Base-by-base conservation (phyloP, 2,113 vertebrate genomes). In the Sinocyclocheilus anophthalmus region DNA sequence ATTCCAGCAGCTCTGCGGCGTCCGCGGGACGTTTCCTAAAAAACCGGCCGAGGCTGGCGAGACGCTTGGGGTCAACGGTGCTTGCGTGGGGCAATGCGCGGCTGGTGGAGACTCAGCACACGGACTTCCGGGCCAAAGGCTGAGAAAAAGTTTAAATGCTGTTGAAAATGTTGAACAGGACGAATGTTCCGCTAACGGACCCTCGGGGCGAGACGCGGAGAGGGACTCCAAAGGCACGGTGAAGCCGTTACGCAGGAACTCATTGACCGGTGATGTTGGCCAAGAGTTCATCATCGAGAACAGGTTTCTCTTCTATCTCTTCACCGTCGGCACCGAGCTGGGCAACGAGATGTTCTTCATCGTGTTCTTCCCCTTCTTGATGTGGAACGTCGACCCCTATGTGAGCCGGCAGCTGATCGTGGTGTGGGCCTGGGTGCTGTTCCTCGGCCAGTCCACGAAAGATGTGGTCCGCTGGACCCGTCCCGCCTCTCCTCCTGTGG, bases 331-430 rank as follows among this genome's bases (percentile, higher is more conserved):
- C 48, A 98, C 98, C 0, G 98, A 99, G 91, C 95, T 99, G 88
- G 98, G 98, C 90, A 99, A 99, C 87, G 98, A 99, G 92, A 96
- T 98, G 93, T 99, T 99, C 91, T 99, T 99, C 94, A 97, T 98
- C 88, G 80, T 96, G 22, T 99, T 99, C 91, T 99, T 99, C 92
- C 97, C 98, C 0, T 99, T 97, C 90, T 94, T 97, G 90, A 95
- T 97, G 91, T 99, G 98, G 98, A 99, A 99, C 91, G 88, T 99
- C 86, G 97, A 99, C 92, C 92, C 97, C 4, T 95, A 96, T 88
- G 95, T 99, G 85, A 97, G 97, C 93, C 94, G 98, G 50, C 92
- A 96, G 82, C 95, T 99, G 9, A 96, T 99, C 90, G 93, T 97
- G 87, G 94, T 99, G 84, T 99, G 98, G 98, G 97, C 98, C 90